Conservation (phyloP, 2,797 vertebrate genomes). For the Danio aesculapii region DNA sequence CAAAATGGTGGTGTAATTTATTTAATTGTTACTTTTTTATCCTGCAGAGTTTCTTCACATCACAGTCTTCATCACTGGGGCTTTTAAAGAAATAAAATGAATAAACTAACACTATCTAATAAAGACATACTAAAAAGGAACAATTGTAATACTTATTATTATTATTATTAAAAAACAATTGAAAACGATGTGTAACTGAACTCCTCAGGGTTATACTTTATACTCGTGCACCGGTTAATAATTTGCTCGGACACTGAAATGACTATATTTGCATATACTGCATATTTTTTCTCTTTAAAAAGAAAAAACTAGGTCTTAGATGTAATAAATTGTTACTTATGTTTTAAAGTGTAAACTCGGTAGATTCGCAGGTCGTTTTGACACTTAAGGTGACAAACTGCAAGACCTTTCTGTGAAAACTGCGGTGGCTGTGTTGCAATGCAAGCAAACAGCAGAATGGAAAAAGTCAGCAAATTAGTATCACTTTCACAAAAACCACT, state of each 20-base stretch:
- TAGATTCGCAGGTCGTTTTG: neutral
- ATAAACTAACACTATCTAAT: too few relatives aligned
- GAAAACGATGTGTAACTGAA: too few relatives aligned
- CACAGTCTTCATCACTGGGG: neutral
- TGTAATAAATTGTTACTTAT: neutral
- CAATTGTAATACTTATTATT: too few relatives aligned
- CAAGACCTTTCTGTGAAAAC: constrained; percentile 7
- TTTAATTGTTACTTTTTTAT: neutral
- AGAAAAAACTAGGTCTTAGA: too few relatives aligned
- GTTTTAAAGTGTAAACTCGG: constrained; percentile 5
- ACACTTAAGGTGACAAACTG: constrained; percentile 44
- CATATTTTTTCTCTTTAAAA: too few relatives aligned
- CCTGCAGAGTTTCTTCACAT: neutral
- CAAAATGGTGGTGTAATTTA: too few relatives aligned
- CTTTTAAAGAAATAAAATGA: neutral
- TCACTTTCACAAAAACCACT: neutral
- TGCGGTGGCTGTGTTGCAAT: constrained; percentile 48
- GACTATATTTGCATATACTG: neutral
- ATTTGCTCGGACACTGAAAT: neutral
- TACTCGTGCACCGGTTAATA: neutral
- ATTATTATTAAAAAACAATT: too few relatives aligned
- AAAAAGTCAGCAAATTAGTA: constrained; percentile 25
- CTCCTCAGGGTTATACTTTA: neutral
- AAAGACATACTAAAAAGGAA: too few relatives aligned
- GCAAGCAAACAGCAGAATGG: constrained; percentile 28